phyloP scores from a whole-genome alignment of 2,797 vertebrate genomes.

The Liparis tanakae region DNA sequence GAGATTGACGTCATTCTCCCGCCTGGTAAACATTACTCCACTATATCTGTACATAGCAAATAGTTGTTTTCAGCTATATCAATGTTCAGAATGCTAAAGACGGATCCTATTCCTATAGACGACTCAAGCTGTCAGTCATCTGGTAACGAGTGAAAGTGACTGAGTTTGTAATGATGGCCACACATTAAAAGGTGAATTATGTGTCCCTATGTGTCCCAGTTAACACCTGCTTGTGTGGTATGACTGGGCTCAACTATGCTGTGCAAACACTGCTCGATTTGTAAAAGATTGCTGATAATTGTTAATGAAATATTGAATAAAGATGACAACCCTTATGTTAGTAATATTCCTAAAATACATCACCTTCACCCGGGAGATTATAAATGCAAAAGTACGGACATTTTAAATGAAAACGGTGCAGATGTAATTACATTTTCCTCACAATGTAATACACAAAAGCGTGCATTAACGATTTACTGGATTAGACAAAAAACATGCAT shows the following conservation, averaged over 20 bases:
- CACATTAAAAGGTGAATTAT: slow-evolving; percentile 1
- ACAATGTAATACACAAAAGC: not conserved
- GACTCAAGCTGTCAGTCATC: not conserved
- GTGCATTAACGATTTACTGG: slow-evolving; percentile 1
- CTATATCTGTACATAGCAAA: not conserved
- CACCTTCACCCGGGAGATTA: not conserved
- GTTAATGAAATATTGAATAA: not conserved
- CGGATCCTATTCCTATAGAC: not conserved
- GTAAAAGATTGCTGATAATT: not conserved
- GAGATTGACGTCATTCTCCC: not conserved
- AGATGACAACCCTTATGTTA: not conserved
- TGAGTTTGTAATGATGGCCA: slow-evolving; percentile 1
- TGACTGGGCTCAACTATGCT: not conserved
- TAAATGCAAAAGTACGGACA: slow-evolving; percentile 8
- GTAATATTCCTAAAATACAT: slow-evolving; percentile 6
- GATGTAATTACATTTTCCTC: not conserved
- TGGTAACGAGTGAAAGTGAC: not conserved
- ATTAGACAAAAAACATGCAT: slow-evolving; percentile 1
- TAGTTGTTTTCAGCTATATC: not conserved
- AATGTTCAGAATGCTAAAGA: not conserved
- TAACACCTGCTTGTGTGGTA: not conserved
- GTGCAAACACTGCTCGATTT: not conserved
- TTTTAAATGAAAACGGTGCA: not conserved
- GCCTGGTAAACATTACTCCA: too few relatives aligned
- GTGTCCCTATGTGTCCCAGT: not conserved